A percentile compares a stretch with the other conserved stretches of the same genome.
Evolutionary conservation across 2,113 vertebrate species (phyloP).

Genomic region (Ochotona curzoniae): DNA sequence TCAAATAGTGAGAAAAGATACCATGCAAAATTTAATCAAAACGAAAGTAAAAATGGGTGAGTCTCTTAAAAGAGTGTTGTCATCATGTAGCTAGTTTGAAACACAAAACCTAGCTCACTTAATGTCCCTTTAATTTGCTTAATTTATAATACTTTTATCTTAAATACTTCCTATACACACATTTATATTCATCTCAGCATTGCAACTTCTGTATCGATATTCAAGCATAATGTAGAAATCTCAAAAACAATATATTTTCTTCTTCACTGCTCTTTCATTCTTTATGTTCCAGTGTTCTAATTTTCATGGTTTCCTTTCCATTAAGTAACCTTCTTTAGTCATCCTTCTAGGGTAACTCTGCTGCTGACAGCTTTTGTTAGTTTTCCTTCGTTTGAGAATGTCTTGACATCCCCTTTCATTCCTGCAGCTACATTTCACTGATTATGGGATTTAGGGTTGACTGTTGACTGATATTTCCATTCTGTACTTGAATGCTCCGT

Average conservation of each 20-base stretch:
- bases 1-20: no score
- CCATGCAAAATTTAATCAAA: no score
- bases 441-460: neutral
- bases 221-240: slow-evolving; percentile 38
- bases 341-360: neutral
- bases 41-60: no score
- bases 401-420: neutral
- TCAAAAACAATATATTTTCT: neutral
- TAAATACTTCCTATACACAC: neutral
- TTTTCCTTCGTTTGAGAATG: slow-evolving; percentile 16
- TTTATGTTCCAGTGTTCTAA: neutral
- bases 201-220: slow-evolving; percentile 1
- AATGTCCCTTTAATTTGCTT: neutral
- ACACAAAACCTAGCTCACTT: neutral
- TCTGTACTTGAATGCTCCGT: slow-evolving; percentile 10
- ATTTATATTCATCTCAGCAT: neutral
- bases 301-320: neutral
- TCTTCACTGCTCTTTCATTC: neutral
- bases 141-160: neutral
- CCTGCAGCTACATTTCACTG: neutral
- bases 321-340: neutral
- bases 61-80: neutral
- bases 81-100: neutral
- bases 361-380: neutral
- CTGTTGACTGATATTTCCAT: slow-evolving; percentile 41